Conservation (phyloP, 2,113 vertebrate species). For the Triplophysa dalaica region DNA sequence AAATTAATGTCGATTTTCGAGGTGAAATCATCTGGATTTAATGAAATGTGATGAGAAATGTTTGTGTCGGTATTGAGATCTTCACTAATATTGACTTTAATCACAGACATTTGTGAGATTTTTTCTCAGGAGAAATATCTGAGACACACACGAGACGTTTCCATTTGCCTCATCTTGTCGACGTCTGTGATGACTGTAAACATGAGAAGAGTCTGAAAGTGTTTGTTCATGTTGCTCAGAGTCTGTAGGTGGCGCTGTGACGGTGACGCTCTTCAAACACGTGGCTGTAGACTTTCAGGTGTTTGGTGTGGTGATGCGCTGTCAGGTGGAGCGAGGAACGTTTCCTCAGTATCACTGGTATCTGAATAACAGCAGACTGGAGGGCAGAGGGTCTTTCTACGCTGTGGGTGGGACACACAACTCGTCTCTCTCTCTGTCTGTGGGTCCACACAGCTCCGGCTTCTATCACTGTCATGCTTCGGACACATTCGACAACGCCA, state of each 20-base stretch:
- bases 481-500: constrained; percentile 65
- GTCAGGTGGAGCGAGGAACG: constrained; percentile 61
- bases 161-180: too few species aligned
- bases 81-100: too few species aligned
- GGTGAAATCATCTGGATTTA: too few species aligned
- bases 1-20: too few species aligned
- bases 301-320: constrained; percentile 57
- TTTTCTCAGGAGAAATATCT: too few species aligned
- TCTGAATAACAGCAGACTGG: constrained; percentile 59
- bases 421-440: constrained; percentile 51
- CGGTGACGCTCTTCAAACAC: constrained; percentile 44
- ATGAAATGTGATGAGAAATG: too few species aligned
- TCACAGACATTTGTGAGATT: too few species aligned
- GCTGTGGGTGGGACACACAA: not conserved
- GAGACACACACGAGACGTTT: too few species aligned
- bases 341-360: constrained; percentile 67
- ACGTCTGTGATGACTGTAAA: too few species aligned
- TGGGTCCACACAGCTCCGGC: constrained; percentile 56
- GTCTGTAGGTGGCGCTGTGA: constrained; percentile 61
- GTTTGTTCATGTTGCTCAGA: constrained; percentile 51
- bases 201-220: too few species aligned
- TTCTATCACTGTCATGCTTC: constrained; percentile 68
- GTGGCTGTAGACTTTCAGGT: constrained; percentile 56
- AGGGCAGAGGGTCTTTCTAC: constrained; percentile 52
- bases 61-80: too few species aligned